Evolutionary conservation across 2,113 vertebrate genomes (phyloP).

Genomic region (Phrynosoma blainvillii): DNA sequence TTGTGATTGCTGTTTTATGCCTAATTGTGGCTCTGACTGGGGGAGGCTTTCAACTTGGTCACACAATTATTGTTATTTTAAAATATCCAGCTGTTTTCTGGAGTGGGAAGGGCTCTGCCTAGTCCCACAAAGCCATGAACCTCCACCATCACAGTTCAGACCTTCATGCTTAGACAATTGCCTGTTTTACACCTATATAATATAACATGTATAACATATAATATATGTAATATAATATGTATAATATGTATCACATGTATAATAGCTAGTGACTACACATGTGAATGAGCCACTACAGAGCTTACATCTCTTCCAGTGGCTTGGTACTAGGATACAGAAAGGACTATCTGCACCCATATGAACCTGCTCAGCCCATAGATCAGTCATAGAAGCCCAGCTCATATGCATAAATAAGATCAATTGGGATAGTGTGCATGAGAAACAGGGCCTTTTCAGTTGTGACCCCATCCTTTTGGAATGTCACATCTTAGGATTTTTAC

Average conservation of each 20-base stretch:
- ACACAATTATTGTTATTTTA: neutral
- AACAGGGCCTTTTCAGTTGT: no score
- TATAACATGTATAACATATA: neutral
- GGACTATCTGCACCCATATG: no score
- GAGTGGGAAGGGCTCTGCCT: neutral
- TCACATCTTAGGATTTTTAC: no score
- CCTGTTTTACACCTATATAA: neutral
- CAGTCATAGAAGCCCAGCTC: no score
- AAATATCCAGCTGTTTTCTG: neutral
- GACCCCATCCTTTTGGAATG: no score
- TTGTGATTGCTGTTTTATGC: neutral
- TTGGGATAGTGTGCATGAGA: no score
- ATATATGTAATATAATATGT: neutral
- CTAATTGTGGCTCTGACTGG: neutral
- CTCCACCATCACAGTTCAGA: neutral
- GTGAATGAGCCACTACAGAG: neutral
- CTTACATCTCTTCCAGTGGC: neutral
- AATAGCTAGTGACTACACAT: no score
- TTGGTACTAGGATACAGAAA: no score
- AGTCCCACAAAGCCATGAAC: neutral
- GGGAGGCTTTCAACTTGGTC: neutral
- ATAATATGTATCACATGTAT: neutral
- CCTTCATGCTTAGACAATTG: neutral
- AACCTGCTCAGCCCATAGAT: no score
- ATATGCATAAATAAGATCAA: no score